phyloP scores from a whole-genome alignment of 2,888 invertebrate genomes.

The Euzophera pinguis region DNA sequence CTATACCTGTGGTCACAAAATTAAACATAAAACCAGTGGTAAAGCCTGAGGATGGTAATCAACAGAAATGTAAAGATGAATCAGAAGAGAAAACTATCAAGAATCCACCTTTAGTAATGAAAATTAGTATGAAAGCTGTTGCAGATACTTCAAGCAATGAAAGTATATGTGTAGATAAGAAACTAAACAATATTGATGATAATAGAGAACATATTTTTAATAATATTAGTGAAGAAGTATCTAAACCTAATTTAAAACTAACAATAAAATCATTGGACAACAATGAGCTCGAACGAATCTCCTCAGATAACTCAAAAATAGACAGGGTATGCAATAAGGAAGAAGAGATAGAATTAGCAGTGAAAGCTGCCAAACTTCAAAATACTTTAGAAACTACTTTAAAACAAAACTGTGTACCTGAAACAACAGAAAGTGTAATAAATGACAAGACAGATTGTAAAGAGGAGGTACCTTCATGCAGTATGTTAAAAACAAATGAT shows the following conservation, averaged over 20 bases:
- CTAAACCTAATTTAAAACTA: conserved; percentile 12
- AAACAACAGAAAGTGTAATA: conserved; percentile 17
- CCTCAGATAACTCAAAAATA: conserved; percentile 9
- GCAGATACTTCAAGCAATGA: conserved; percentile 47
- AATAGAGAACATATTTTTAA: conserved; percentile 41
- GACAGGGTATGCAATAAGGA: conserved; percentile 10
- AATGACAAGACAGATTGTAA: conserved; percentile 5
- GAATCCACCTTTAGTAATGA: conserved; percentile 69
- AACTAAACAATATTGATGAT: conserved; percentile 32
- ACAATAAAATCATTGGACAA: conserved; percentile 10
- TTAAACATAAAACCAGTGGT: conserved; percentile 73
- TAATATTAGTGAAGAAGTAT: conserved; percentile 36
- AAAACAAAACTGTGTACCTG: conserved; percentile 14
- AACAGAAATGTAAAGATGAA: conserved; percentile 38
- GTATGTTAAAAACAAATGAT: conserved; percentile 5
- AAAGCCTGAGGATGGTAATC: conserved; percentile 57
- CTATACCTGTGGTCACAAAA: conserved; percentile 62
- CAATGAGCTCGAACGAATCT: conserved; percentile 9
- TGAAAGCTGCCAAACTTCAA: neutral
- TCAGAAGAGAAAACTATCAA: conserved; percentile 43
- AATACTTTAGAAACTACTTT: conserved; percentile 5
- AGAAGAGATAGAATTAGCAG: neutral
- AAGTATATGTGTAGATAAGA: conserved; percentile 29
- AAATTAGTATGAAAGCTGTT: conserved; percentile 67
- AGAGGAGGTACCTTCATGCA: conserved; percentile 4